Percentiles rank a stretch among this genome's conserved stretches.
Conservation (phyloP, 37 sponge, comb jelly and placozoan species). For the Mnemiopsis leidyi region DNA sequence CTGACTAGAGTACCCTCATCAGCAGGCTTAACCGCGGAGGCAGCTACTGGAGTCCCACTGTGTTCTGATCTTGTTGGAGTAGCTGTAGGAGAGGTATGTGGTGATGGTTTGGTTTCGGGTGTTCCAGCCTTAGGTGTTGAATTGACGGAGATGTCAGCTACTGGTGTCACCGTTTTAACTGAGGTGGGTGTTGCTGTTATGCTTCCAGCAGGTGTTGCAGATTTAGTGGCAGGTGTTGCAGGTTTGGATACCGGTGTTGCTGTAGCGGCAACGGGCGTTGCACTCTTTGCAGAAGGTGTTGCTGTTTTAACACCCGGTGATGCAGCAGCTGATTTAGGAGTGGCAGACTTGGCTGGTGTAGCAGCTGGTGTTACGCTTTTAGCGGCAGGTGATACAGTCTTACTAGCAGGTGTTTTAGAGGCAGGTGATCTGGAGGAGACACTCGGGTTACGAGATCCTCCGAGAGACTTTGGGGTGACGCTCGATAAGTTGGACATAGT, state of each 20-base stretch:
- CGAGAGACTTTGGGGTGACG: background rate
- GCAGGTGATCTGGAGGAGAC: background rate
- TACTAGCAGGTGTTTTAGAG: background rate
- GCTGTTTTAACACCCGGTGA: background rate
- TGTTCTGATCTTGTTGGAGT: background rate
- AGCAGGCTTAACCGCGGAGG: background rate
- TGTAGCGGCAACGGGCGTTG: background rate
- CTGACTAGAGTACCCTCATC: background rate
- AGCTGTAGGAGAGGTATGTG: background rate
- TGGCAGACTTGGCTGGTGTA: background rate
- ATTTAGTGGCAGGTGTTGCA: background rate
- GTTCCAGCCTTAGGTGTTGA: background rate
- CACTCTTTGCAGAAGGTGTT: background rate
- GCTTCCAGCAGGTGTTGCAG: background rate
- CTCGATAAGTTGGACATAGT: slow-evolving; percentile 37
- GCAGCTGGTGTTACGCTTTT: background rate
- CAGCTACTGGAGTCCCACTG: background rate
- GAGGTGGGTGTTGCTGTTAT: background rate
- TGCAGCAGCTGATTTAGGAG: background rate
- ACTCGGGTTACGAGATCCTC: slow-evolving; percentile 1
- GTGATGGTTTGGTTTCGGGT: background rate
- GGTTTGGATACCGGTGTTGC: background rate
- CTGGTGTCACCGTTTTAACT: background rate
- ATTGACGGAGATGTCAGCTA: background rate
- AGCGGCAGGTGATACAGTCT: background rate